These are phyloP conservation scores for Pinna nobilis DNA, from an alignment of 1,140 invertebrate species.

Conservation along the genomic window DNA sequence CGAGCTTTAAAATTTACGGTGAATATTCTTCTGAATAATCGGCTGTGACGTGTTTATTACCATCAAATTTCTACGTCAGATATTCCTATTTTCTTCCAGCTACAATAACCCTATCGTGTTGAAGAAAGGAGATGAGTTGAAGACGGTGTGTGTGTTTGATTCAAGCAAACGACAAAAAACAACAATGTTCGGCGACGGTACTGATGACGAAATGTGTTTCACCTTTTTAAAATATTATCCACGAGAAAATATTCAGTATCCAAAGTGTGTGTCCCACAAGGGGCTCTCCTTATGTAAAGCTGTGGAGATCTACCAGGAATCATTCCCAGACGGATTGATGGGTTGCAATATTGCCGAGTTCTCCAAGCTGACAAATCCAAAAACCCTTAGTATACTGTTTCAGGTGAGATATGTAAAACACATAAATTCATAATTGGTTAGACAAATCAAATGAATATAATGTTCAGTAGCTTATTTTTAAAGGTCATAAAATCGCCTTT, in stretches of 20 bases:
- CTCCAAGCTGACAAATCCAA: not conserved
- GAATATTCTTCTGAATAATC: no score
- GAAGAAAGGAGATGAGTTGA: conserved; percentile 19
- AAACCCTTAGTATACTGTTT: not conserved
- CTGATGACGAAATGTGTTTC: conserved; percentile 27
- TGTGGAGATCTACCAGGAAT: not conserved
- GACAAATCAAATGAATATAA: no score
- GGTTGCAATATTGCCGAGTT: conserved; percentile 16
- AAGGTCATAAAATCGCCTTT: no score
- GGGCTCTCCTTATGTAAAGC: conserved; percentile 2
- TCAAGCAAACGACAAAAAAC: not conserved
- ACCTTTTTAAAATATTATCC: conserved; percentile 26
- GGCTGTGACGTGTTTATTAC: no score
- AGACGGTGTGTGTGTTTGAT: conserved; percentile 6
- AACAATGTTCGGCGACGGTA: conserved; percentile 15
- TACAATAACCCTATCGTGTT: conserved; percentile 18
- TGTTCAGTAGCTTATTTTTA: no score
- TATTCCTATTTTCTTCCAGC: conserved; percentile 20
- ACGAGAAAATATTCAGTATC: conserved; percentile 11
- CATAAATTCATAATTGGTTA: not conserved
- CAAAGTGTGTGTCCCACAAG: conserved; percentile 22
- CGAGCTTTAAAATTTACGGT: no score
- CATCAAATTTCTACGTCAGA: no score
- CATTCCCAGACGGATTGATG: not conserved
- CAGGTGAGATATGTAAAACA: not conserved